A percentile compares a stretch with the other conserved stretches of the same genome.
These are phyloP conservation scores for Calameuta pallipes DNA, from an alignment of 2,888 invertebrate species.

Conservation along the genomic window DNA sequence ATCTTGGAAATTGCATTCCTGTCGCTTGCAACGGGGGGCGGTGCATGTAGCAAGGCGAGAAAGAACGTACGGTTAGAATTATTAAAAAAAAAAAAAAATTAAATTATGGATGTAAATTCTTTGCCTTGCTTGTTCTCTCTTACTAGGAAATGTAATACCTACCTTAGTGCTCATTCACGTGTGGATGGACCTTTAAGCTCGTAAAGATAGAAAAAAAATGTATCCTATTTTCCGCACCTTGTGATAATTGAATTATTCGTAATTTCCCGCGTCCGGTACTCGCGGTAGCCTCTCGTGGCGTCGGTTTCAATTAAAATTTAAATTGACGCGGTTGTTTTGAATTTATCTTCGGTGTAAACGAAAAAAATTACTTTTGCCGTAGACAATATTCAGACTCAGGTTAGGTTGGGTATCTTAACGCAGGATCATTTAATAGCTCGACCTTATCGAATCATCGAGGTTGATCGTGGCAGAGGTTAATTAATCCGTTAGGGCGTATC, in stretches of 20 bases:
- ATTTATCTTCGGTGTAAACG: not conserved
- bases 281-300: not conserved
- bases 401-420: not conserved
- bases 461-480: not conserved
- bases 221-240: not conserved
- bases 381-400: not conserved
- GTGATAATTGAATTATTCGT: not conserved
- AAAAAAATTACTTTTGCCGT: not conserved
- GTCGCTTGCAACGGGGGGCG: not conserved
- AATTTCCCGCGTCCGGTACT: not conserved
- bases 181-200: not conserved
- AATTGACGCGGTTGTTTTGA: not conserved
- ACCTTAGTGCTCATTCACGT: not conserved
- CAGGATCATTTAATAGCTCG: not conserved
- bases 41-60: not conserved
- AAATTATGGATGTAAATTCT: not conserved
- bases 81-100: not conserved
- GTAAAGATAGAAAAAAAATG: not conserved
- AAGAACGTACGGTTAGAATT: not conserved
- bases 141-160: not conserved
- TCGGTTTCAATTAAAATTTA: not conserved
- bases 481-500: not conserved
- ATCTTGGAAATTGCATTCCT: not conserved
- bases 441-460: not conserved
- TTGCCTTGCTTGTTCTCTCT: not conserved